Evolutionary conservation across 2,888 invertebrate genomes (phyloP).

Genomic region (Cephus spinipes): DNA sequence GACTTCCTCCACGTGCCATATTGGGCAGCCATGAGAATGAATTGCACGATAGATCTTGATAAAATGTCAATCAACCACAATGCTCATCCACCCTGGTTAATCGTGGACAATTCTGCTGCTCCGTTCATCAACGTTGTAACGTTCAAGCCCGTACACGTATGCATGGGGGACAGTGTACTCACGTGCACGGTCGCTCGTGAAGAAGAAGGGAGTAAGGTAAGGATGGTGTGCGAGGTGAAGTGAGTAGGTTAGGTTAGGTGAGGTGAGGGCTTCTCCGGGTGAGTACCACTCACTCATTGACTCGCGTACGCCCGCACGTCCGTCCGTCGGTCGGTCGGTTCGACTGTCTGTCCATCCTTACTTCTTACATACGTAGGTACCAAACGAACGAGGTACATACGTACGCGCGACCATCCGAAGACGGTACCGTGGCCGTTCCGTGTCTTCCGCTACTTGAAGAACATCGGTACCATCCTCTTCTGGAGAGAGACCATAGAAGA

Average conservation of each 20-base stretch:
- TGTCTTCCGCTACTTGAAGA: conserved; percentile 3
- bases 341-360: conserved; percentile 9
- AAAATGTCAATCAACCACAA: background rate
- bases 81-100: background rate
- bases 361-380: conserved; percentile 1
- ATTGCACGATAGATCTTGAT: background rate
- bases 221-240: conserved; percentile 24
- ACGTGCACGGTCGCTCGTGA: conserved; percentile 32
- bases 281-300: conserved; percentile 58
- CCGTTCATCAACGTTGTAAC: background rate
- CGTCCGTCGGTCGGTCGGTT: conserved; percentile 40
- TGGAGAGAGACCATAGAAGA: conserved; percentile 2
- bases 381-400: conserved; percentile 10
- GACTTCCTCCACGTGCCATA: background rate
- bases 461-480: background rate
- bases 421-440: conserved; percentile 12
- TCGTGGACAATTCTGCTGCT: background rate
- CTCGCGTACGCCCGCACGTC: conserved; percentile 54
- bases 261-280: conserved; percentile 52
- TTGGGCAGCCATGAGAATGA: background rate
- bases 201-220: conserved; percentile 20
- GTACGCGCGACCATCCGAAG: background rate
- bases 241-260: conserved; percentile 46
- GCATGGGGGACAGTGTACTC: conserved; percentile 27
- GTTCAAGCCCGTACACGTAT: conserved; percentile 12